A percentile compares a stretch with the other conserved stretches of the same genome.
Conservation (phyloP, 2,888 invertebrate species). For the Chloroclystis v-ata region DNA sequence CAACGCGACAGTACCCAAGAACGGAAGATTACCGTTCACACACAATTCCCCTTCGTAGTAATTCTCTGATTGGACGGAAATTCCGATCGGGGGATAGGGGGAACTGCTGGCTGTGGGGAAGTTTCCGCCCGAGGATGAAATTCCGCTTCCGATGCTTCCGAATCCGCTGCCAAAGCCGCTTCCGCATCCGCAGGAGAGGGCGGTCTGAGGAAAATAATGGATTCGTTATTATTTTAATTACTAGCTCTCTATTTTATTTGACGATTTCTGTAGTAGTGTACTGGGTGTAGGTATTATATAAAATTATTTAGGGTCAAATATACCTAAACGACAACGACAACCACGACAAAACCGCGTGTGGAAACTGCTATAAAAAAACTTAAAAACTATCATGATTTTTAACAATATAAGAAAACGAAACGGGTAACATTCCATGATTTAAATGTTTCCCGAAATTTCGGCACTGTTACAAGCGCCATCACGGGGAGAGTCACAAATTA, state of each 20-base stretch:
- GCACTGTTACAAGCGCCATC: too few species aligned
- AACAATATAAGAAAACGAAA: too few species aligned
- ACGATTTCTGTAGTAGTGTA: too few species aligned
- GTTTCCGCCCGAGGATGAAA: constrained; percentile 26
- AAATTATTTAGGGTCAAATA: too few species aligned
- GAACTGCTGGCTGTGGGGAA: constrained; percentile 37
- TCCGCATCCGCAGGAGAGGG: neutral
- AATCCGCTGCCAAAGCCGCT: neutral
- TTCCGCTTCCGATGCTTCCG: neutral
- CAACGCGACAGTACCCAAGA: constrained; percentile 36
- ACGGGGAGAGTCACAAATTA: too few species aligned
- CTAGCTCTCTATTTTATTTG: too few species aligned
- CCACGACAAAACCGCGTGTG: neutral
- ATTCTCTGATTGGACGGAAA: constrained; percentile 42
- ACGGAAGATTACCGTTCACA: constrained; percentile 38
- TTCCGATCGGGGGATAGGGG: constrained; percentile 35
- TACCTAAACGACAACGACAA: neutral
- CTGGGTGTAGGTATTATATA: too few species aligned
- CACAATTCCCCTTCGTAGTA: constrained; percentile 36
- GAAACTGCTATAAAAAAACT: too few species aligned
- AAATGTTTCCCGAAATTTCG: too few species aligned
- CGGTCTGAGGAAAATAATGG: neutral
- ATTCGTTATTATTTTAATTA: neutral
- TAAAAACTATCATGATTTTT: too few species aligned
- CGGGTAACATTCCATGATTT: too few species aligned